Evolutionary conservation across 2,797 vertebrate genomes (phyloP).

Genomic region (Alca torda): DNA sequence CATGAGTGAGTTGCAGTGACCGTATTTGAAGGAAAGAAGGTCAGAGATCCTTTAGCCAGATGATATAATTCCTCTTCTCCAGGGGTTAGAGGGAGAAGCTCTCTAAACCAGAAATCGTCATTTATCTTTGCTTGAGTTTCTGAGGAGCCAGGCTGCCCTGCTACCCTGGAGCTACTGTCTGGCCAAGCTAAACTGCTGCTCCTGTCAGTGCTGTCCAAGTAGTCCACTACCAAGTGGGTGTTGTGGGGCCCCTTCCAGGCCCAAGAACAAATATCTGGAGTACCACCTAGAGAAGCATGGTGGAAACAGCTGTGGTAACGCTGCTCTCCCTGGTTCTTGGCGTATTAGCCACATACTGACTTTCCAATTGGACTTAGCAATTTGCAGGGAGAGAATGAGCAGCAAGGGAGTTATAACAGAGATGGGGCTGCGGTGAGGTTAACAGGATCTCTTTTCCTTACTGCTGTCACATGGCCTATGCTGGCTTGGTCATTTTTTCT

Average conservation of each 20-base stretch:
- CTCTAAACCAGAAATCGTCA: neutral
- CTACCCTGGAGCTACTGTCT: neutral
- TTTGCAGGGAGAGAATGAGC: neutral
- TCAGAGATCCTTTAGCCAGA: neutral
- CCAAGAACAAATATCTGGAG: neutral
- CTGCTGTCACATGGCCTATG: accelerated
- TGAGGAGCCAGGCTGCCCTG: neutral
- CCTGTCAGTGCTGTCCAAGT: neutral
- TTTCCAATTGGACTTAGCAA: neutral
- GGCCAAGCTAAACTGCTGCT: neutral
- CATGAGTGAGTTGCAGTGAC: neutral
- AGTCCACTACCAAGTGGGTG: neutral
- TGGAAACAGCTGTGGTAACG: neutral
- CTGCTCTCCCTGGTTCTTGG: neutral
- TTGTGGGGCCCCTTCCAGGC: neutral
- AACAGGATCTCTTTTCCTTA: neutral
- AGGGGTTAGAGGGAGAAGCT: neutral
- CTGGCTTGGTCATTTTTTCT: neutral
- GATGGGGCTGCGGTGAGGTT: neutral
- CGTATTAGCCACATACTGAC: neutral
- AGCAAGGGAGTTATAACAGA: neutral
- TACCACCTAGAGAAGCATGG: neutral
- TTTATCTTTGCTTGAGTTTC: neutral
- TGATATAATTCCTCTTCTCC: neutral
- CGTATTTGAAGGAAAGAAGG: neutral